phyloP scores from a whole-genome alignment of 2,113 vertebrate genomes.

The Erythrolamprus reginae region DNA sequence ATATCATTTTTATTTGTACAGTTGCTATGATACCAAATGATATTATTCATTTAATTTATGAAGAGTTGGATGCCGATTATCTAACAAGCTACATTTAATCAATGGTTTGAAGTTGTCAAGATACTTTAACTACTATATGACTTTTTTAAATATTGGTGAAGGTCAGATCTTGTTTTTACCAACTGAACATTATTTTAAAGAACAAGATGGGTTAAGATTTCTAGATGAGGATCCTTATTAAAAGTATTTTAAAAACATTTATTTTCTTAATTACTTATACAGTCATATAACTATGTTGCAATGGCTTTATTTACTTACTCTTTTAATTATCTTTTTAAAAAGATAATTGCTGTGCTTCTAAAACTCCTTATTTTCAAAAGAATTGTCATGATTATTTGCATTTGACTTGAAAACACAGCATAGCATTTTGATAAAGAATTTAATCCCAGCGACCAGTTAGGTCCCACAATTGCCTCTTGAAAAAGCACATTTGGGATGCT shows the following conservation, averaged over 20 bases:
- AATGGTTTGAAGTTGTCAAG: neutral
- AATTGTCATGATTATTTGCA: neutral
- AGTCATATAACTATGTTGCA: neutral
- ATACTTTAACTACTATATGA: neutral
- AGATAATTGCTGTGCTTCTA: too few relatives aligned
- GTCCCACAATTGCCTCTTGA: too few relatives aligned
- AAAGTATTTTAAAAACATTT: neutral
- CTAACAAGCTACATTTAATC: neutral
- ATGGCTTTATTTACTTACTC: neutral
- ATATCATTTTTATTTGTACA: neutral
- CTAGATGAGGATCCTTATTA: neutral
- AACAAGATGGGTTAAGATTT: neutral
- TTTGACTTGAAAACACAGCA: neutral
- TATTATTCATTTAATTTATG: neutral
- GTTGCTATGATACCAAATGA: neutral
- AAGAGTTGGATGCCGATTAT: neutral
- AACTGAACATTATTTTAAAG: neutral
- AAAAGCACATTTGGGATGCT: neutral
- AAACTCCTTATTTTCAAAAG: neutral
- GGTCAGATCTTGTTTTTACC: neutral
- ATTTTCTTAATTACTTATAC: neutral
- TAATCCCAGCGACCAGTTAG: too few relatives aligned
- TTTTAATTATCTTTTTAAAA: neutral
- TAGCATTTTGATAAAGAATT: neutral
- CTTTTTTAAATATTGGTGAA: neutral